Evolutionary conservation across 2,113 vertebrate species (phyloP).

Genomic region (Eptesicus fuscus): DNA sequence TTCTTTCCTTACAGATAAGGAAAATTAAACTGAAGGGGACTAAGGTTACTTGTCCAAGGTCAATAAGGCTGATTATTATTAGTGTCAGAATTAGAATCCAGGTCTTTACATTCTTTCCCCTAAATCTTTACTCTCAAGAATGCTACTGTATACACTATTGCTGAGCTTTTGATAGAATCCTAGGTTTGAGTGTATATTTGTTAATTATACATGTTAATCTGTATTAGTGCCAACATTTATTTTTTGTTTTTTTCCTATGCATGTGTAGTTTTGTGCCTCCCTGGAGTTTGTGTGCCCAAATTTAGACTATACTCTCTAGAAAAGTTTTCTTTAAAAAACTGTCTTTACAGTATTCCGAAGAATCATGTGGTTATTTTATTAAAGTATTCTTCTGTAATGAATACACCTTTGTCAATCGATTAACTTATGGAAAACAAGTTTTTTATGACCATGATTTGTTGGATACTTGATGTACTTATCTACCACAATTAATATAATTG

Average conservation of each 20-base stretch:
- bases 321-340: neutral
- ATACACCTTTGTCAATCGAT: neutral
- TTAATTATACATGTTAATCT: neutral
- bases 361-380: neutral
- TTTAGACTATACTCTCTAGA: neutral
- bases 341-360: neutral
- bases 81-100: neutral
- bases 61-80: neutral
- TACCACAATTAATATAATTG: neutral
- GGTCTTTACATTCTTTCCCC: neutral
- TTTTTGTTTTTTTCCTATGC: constrained; percentile 20
- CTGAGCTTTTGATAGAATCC: neutral
- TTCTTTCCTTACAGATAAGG: neutral
- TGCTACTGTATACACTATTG: neutral
- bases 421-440: neutral
- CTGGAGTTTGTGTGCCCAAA: neutral
- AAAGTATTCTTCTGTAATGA: neutral
- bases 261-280: neutral
- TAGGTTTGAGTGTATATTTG: neutral
- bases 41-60: neutral
- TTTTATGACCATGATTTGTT: neutral
- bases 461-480: neutral
- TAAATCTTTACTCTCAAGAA: neutral
- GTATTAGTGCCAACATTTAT: neutral
- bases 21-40: neutral